phyloP scores from a whole-genome alignment of 2,113 vertebrate species.

The Notiomystis cincta region DNA sequence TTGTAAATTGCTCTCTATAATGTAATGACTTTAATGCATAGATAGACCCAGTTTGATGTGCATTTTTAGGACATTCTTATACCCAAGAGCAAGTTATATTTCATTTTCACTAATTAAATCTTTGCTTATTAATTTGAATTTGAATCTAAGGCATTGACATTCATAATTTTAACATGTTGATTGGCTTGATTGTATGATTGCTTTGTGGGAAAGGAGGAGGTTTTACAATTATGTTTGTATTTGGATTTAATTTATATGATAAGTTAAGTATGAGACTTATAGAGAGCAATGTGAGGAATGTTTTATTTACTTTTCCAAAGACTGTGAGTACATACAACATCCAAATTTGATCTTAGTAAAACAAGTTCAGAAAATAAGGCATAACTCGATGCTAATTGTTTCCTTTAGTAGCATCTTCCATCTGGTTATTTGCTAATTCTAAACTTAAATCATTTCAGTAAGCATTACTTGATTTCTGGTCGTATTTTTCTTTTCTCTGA shows the following conservation, averaged over 20 bases:
- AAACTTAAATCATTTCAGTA: slow-evolving; percentile 21
- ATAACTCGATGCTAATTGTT: slow-evolving; percentile 58
- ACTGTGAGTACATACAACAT: slow-evolving; percentile 62
- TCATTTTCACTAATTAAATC: slow-evolving; percentile 28
- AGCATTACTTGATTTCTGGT: slow-evolving; percentile 24
- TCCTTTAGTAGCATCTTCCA: slow-evolving; percentile 43
- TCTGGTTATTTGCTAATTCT: slow-evolving; percentile 55
- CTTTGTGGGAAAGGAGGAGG: slow-evolving; percentile 58
- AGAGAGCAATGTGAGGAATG: slow-evolving; percentile 46
- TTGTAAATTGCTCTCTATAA: neutral
- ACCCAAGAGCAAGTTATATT: neutral
- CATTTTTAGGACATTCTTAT: slow-evolving; percentile 10
- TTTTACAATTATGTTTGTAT: slow-evolving; percentile 70
- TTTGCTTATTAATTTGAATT: slow-evolving; percentile 7
- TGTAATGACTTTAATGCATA: neutral
- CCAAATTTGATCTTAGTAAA: slow-evolving; percentile 69
- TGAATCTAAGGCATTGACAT: neutral
- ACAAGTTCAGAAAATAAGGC: slow-evolving; percentile 57
- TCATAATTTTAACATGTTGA: slow-evolving; percentile 31
- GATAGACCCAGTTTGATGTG: neutral
- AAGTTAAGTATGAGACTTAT: slow-evolving; percentile 65
- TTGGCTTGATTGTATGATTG: slow-evolving; percentile 53
- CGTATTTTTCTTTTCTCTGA: slow-evolving; percentile 3
- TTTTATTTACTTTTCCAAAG: slow-evolving; percentile 70
- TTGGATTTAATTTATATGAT: slow-evolving; percentile 72